Conservation (phyloP, 2,888 invertebrate genomes). For the Celastrina argiolus region DNA sequence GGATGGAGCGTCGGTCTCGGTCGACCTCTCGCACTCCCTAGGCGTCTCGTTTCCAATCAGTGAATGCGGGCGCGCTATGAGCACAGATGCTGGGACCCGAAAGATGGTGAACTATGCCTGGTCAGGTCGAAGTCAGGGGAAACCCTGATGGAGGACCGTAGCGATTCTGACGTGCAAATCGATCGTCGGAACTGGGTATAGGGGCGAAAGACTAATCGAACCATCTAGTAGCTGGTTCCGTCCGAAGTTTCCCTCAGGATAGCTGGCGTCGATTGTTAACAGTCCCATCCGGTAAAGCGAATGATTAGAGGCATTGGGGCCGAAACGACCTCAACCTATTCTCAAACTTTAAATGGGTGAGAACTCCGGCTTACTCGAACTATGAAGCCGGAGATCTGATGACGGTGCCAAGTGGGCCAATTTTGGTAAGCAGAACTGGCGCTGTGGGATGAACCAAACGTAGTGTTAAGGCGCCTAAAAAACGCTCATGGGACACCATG, state of each 20-base stretch:
- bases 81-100: slow-evolving; percentile 83
- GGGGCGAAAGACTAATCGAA: slow-evolving; percentile 85
- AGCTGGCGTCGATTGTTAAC: slow-evolving; percentile 77
- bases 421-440: slow-evolving; percentile 89
- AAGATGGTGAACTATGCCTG: slow-evolving; percentile 86
- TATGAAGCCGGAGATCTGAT: slow-evolving; percentile 83
- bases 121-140: slow-evolving; percentile 83
- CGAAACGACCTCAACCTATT: slow-evolving; percentile 72
- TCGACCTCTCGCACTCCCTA: too few species aligned
- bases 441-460: slow-evolving; percentile 87
- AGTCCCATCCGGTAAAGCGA: slow-evolving; percentile 85
- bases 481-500: slow-evolving; percentile 62
- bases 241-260: slow-evolving; percentile 82
- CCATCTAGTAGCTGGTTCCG: slow-evolving; percentile 88
- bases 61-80: slow-evolving; percentile 75
- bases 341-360: background rate
- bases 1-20: slow-evolving; percentile 40
- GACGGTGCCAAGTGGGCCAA: slow-evolving; percentile 82
- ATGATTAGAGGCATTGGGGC: slow-evolving; percentile 84
- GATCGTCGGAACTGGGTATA: slow-evolving; percentile 87
- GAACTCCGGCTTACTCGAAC: slow-evolving; percentile 74
- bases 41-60: slow-evolving; percentile 22
- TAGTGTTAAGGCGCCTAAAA: slow-evolving; percentile 82
- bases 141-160: slow-evolving; percentile 84
- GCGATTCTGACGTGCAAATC: slow-evolving; percentile 81